Evolutionary conservation across 2,888 invertebrate genomes (phyloP), one percentile per base, ranked within the genome.

Genomic region (Troides helena): DNA sequence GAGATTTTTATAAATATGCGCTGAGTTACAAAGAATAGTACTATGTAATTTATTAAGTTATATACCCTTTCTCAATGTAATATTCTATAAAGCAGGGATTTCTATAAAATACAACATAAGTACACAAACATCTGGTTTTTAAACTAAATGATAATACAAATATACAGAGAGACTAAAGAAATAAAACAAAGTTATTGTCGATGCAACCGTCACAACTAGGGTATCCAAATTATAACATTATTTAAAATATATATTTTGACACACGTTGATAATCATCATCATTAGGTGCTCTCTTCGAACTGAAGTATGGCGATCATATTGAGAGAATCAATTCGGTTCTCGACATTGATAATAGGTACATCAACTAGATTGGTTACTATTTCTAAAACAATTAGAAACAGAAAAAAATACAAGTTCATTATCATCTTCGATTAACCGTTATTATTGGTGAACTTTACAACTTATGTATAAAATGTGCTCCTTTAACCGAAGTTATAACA

Each of bases 171-270:
- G 58, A 30, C 36, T 25, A 57, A 62, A 58, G 65, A n/a, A 61
- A 43, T 61, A 65, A 69, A 65, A 65, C 65, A 69, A 69, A 62
- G 25, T 65, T 62, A 58, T 53, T 62, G 61, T 65, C 25, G 68
- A 60, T 25, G 39, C 59, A 65, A 50, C 61, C 10, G 46, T 43
- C 23, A 36, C 39, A 23, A 17, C 5, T 12, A 56, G 61, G 65
- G 69, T 69, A 18, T 17, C 65, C 56, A 65, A n/a, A 53, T 53
- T 46, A 61, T 56, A 46, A 58, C 60, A 60, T 63, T 25, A 68
- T 14, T 23, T 60, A 62, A 60, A 64, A 72, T 53, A 57, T 18
- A 21, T 50, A 50, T 17, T 5, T 50, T 50, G 18, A 14, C 5
- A 21, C 21, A 57, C 10, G 5, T 57, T 57, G 12, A 21, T 57